A percentile compares a stretch with the other conserved stretches of the same genome.
phyloP scores from a whole-genome alignment of 37 sponge, comb jelly and placozoan species.

The Spongilla lacustris region DNA sequence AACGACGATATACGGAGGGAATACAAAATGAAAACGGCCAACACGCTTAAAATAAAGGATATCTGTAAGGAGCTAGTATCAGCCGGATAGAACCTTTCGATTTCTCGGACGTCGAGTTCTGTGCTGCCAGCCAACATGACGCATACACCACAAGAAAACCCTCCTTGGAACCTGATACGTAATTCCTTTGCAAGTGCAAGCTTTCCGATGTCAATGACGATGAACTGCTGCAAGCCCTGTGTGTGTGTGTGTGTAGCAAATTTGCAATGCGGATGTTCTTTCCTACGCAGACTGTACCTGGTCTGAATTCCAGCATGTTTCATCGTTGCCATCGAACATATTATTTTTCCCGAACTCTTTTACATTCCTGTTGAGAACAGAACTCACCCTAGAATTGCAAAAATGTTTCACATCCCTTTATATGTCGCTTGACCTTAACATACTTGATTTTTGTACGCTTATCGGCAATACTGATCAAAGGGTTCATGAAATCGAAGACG shows the following conservation, averaged over 20 bases:
- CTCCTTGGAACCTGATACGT: slow-evolving; percentile 85
- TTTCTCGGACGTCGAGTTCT: background rate
- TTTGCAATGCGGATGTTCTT: background rate
- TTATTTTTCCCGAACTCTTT: slow-evolving; percentile 90
- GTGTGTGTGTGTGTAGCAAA: background rate
- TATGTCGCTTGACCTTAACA: background rate
- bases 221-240: slow-evolving; percentile 77
- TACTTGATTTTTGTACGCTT: slow-evolving; percentile 10
- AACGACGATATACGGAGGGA: background rate
- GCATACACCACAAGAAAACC: slow-evolving; percentile 83
- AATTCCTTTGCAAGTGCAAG: slow-evolving; percentile 52
- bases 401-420: background rate
- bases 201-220: slow-evolving; percentile 57
- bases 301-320: slow-evolving; percentile 98
- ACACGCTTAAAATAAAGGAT: slow-evolving; percentile 18
- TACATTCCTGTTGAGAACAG: slow-evolving; percentile 82
- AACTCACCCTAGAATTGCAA: slow-evolving; percentile 80
- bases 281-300: slow-evolving; percentile 46
- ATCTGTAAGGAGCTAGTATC: slow-evolving; percentile 72
- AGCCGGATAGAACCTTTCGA: slow-evolving; percentile 50
- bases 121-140: slow-evolving; percentile 17
- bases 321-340: slow-evolving; percentile 93
- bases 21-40: background rate
- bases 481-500: background rate
- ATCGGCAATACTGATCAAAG: background rate